These are phyloP conservation scores for Xylocampa areola DNA, from an alignment of 2,888 invertebrate genomes.

Conservation along the genomic window DNA sequence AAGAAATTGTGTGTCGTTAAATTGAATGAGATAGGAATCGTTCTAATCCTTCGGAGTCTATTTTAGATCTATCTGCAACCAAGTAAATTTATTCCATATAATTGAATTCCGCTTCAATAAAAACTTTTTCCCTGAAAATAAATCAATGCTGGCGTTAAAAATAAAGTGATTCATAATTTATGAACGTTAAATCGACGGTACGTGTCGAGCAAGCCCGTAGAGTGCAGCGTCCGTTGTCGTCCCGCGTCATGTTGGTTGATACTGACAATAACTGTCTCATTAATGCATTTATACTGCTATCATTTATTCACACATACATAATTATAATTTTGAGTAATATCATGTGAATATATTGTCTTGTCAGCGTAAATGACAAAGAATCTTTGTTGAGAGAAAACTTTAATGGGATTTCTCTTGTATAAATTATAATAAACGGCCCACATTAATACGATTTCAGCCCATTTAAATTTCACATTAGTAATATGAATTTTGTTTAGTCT, in stretches of 20 bases:
- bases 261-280: slow-evolving; percentile 73
- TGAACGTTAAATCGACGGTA: slow-evolving; percentile 66
- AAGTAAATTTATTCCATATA: too few relatives aligned
- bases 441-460: slow-evolving; percentile 27
- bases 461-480: slow-evolving; percentile 33
- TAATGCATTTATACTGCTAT: slow-evolving; percentile 61
- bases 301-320: slow-evolving; percentile 1
- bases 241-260: slow-evolving; percentile 67
- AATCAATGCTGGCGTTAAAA: slow-evolving; percentile 54
- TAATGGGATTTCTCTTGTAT: slow-evolving; percentile 15
- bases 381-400: slow-evolving; percentile 12
- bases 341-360: slow-evolving; percentile 30
- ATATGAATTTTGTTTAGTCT: slow-evolving; percentile 20
- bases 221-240: slow-evolving; percentile 54
- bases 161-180: slow-evolving; percentile 61
- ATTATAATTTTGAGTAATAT: slow-evolving; percentile 40
- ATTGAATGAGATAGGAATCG: too few relatives aligned
- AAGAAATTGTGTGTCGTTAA: too few relatives aligned
- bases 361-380: slow-evolving; percentile 13
- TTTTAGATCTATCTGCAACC: too few relatives aligned
- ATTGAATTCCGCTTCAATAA: too few relatives aligned
- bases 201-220: slow-evolving; percentile 57
- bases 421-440: slow-evolving; percentile 14
- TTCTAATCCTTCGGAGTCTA: too few relatives aligned
- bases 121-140: slow-evolving; percentile 24